Evolutionary conservation across 1,140 invertebrate species (phyloP), one percentile per base, ranked within the genome.

Genomic region (Riptortus pedestris): DNA sequence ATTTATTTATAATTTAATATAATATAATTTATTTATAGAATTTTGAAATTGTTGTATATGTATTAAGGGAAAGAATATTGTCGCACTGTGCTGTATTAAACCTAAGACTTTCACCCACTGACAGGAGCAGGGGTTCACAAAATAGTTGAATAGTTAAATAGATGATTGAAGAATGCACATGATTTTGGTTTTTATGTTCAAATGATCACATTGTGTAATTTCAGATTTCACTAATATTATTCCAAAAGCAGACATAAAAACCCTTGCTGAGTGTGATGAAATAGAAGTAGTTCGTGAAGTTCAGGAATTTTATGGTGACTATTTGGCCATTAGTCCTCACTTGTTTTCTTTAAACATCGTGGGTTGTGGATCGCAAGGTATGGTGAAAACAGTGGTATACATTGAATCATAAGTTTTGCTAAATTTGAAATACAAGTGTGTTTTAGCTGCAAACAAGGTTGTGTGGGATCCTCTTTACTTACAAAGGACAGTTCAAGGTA

Each of bases 191-290:
- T n/a, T n/a, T n/a, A n/a, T n/a, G n/a, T n/a, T n/a, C n/a, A n/a
- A n/a, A n/a, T n/a, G n/a, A n/a, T n/a, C n/a, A n/a, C n/a, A n/a
- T n/a, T n/a, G n/a, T n/a, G n/a, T n/a, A n/a, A 7, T 51, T 51
- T 9, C 48, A 93, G 91, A 98, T 84, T 98, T 98, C 75, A 97
- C 93, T 72, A 98, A 99, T 74, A 93, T 96, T 18, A 91, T 99
- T 69, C 89, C 93, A 59, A 96, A 96, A 77, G 89, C 92, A 28
- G 95, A 98, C 75, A 86, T 99, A 12, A 99, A 99, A 78, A 81
- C 86, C 18, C 73, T 99, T 64, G 96, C 96, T 0, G 96, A 99
- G 78, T 91, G 88, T 71, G 96, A 99, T 79, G 95, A 98, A 73
- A 90, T 96, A 74, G 96, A 99, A 81, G 86, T 92, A 22, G 94